Percentiles rank a stretch among this genome's conserved stretches.
phyloP scores from a whole-genome alignment of 2,888 invertebrate species.

The Cerastis rubricosa region DNA sequence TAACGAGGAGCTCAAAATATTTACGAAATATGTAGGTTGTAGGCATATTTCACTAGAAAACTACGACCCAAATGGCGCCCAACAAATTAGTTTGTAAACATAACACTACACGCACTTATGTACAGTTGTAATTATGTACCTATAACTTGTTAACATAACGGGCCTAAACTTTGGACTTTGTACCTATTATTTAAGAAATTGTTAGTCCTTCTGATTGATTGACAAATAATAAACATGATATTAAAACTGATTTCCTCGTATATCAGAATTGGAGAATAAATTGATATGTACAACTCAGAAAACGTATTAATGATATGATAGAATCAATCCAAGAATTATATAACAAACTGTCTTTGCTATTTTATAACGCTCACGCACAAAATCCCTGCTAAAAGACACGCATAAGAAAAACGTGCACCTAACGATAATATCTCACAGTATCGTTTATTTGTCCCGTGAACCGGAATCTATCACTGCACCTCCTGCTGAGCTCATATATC shows the following conservation, averaged over 20 bases:
- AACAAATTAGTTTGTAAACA: slow-evolving; percentile 61
- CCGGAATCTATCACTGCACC: slow-evolving; percentile 40
- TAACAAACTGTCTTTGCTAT: background rate
- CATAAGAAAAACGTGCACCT: background rate
- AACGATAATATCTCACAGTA: slow-evolving; percentile 3
- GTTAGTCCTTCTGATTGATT: background rate
- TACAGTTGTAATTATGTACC: slow-evolving; percentile 27
- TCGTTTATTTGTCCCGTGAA: slow-evolving; percentile 23
- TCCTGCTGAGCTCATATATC: slow-evolving; percentile 47
- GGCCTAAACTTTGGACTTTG: background rate
- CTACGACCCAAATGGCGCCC: slow-evolving; percentile 42
- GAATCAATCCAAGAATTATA: background rate
- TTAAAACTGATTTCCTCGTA: background rate
- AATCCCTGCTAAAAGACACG: background rate
- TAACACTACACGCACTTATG: slow-evolving; percentile 22
- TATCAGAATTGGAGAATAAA: background rate
- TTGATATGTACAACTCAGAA: background rate
- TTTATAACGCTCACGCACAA: background rate
- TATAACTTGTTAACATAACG: slow-evolving; percentile 19
- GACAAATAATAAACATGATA: background rate
- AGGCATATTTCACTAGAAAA: slow-evolving; percentile 62
- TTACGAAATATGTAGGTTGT: slow-evolving; percentile 65
- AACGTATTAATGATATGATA: background rate
- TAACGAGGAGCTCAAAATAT: slow-evolving; percentile 74
- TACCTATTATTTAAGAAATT: slow-evolving; percentile 15